These are phyloP conservation scores for Agrilus biguttatus DNA, from an alignment of 2,888 invertebrate genomes.

Conservation along the genomic window DNA sequence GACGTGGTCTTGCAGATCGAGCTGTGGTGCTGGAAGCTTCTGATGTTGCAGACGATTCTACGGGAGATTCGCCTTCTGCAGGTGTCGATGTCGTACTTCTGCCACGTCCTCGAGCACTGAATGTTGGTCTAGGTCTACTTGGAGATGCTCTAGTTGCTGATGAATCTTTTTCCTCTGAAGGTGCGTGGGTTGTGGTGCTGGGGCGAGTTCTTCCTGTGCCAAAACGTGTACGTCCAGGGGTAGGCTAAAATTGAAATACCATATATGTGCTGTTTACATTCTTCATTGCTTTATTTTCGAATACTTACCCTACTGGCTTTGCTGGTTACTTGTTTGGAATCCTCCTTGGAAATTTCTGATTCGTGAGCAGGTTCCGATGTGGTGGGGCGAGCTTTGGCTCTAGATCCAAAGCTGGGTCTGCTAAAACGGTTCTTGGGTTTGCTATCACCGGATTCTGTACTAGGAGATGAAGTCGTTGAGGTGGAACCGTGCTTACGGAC, in stretches of 20 bases:
- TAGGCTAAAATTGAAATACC: slow-evolving; percentile 15
- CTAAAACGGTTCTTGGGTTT: slow-evolving; percentile 31
- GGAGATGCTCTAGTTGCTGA: slow-evolving; percentile 25
- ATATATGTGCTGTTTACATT: not conserved
- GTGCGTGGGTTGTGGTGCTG: slow-evolving; percentile 28
- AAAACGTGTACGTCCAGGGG: slow-evolving; percentile 21
- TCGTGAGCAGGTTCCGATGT: slow-evolving; percentile 25
- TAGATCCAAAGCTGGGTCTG: slow-evolving; percentile 34
- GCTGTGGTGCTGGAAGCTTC: slow-evolving; percentile 17
- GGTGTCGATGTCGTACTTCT: slow-evolving; percentile 24
- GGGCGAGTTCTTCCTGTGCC: slow-evolving; percentile 21
- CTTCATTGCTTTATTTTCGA: no score
- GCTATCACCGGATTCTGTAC: slow-evolving; percentile 22
- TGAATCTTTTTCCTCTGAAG: slow-evolving; percentile 28
- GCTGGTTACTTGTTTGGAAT: slow-evolving; percentile 25
- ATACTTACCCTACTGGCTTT: slow-evolving; percentile 17
- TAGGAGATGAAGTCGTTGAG: slow-evolving; percentile 24
- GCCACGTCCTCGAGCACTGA: slow-evolving; percentile 23
- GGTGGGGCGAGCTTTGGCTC: slow-evolving; percentile 29
- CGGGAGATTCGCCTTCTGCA: slow-evolving; percentile 10
- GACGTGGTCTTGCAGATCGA: slow-evolving; percentile 26
- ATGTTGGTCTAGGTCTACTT: slow-evolving; percentile 36
- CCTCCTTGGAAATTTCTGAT: slow-evolving; percentile 27
- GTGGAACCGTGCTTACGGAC: slow-evolving; percentile 25
- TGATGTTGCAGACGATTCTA: slow-evolving; percentile 14